phyloP scores from a whole-genome alignment of 2,113 vertebrate species.

The Amphiprion percula region DNA sequence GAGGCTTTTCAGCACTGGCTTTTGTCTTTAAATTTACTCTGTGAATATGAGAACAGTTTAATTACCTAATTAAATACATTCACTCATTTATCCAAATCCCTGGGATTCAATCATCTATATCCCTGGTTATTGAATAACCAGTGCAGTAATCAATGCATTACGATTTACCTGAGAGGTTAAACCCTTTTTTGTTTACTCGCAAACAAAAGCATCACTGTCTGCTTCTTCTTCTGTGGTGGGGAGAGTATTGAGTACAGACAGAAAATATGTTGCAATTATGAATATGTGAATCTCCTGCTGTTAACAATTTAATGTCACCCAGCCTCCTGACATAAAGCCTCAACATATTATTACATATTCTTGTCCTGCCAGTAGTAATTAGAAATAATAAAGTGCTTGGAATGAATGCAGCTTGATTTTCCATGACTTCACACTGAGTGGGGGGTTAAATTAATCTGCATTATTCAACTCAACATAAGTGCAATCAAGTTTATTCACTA shows the following conservation, averaged over 20 bases:
- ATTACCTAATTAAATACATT: neutral
- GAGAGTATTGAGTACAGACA: neutral
- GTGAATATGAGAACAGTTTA: neutral
- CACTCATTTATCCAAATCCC: conserved; percentile 25
- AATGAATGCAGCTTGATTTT: conserved; percentile 10
- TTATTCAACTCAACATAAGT: conserved; percentile 1
- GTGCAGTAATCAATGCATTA: conserved; percentile 1
- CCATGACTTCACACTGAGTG: neutral
- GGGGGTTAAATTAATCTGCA: neutral
- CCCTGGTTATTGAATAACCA: conserved; percentile 12
- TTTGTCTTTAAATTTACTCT: conserved; percentile 1
- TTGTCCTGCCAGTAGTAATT: neutral
- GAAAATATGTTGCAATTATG: neutral
- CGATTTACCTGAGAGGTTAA: conserved; percentile 15
- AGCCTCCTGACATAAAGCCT: too few species aligned
- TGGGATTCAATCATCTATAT: conserved; percentile 11
- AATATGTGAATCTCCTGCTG: neutral
- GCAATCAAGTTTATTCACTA: conserved; percentile 14
- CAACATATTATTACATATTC: neutral
- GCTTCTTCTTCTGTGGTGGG: too few species aligned
- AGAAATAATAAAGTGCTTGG: neutral
- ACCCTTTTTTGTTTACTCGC: conserved; percentile 8
- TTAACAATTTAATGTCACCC: neutral
- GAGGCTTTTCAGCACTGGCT: neutral
- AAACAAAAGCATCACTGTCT: conserved; percentile 12